Base-by-base conservation (phyloP, 2,797 vertebrate genomes). In the Aulostomus chinensis region DNA sequence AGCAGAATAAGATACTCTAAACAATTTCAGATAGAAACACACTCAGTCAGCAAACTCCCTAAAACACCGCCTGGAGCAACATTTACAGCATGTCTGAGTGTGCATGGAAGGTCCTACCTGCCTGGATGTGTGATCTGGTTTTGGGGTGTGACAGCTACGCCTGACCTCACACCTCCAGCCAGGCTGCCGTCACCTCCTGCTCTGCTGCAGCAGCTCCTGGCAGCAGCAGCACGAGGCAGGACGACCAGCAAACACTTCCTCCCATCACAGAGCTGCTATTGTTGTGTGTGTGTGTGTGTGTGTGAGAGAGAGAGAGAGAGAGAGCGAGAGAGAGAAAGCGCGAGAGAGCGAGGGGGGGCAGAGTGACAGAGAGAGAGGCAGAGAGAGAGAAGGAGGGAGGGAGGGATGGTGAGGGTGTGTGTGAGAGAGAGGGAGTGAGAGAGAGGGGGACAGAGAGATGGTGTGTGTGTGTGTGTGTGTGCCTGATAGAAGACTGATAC, bases 211-310 rank as follows among this genome's bases (percentile, higher is more conserved):
- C 53, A 17, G 47, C 50, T 65, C 45, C 53, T 7, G 14, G 18
- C 36, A 11, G 39, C 60, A 55, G 66, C 65, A 38, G 58, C 58
- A 12, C 12, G 11, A 40, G 62, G 61, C 68, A n/a, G 52, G 33
- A 30, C 53, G 9, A 51, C 35, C 46, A 10, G 41, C 78, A 83
- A 80, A 87, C 76, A 80, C 62, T 56, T 33, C 62, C 59, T 35
- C 38, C 53, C 60, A 38, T 70, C 69, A 73, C 76, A 57, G 53
- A 22, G 49, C 46, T 34, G 35, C 58, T 40, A 53, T 41, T 73
- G 42, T 53, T 52, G 35, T 41, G 46, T 35, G 26, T 28, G 52
- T 56, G 68, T 42, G 56, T 36, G 58, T 15, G 52, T 13, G 53
- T 45, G n/a, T n/a, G n/a, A n/a, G n/a, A n/a, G n/a, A n/a, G n/a